Evolutionary conservation across 2,888 invertebrate genomes (phyloP).

Genomic region (Eristalis arbustorum): DNA sequence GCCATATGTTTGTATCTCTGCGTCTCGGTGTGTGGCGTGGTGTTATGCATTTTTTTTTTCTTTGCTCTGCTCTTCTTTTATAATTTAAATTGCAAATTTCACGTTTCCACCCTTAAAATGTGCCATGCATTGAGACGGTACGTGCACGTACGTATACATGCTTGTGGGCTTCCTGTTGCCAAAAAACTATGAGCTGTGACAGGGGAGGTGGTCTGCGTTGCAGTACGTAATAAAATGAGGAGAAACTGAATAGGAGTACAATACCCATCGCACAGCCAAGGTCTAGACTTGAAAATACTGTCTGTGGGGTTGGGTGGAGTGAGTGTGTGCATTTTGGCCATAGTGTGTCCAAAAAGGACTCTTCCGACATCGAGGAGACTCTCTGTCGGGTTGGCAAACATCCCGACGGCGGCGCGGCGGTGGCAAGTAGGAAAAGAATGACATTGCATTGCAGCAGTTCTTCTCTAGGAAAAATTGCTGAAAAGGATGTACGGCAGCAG

Average conservation of each 20-base stretch:
- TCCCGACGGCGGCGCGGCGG: conserved; percentile 50
- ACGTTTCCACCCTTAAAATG: conserved; percentile 43
- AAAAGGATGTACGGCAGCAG: conserved; percentile 10
- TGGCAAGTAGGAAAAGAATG: conserved; percentile 42
- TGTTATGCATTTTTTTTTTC: background rate
- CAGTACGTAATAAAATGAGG: conserved; percentile 63
- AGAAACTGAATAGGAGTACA: conserved; percentile 32
- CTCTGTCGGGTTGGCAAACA: conserved; percentile 64
- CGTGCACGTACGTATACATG: background rate
- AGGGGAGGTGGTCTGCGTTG: conserved; percentile 28
- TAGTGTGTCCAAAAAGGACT: conserved; percentile 38
- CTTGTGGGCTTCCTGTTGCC: conserved; percentile 57
- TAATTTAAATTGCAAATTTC: conserved; percentile 65
- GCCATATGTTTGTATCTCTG: conserved; percentile 60
- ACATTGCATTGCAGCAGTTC: conserved; percentile 62
- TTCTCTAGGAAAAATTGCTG: conserved; percentile 42
- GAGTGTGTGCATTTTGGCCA: conserved; percentile 20
- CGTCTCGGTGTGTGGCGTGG: conserved; percentile 10
- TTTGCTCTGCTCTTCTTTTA: conserved; percentile 26
- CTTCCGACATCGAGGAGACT: conserved; percentile 38
- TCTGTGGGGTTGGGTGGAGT: conserved; percentile 24
- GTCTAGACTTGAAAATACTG: conserved; percentile 72
- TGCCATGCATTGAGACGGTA: conserved; percentile 53
- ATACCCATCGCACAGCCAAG: conserved; percentile 60
- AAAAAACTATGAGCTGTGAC: conserved; percentile 42